Conservation (phyloP, 2,113 vertebrate species). For the Aythya baeri region DNA sequence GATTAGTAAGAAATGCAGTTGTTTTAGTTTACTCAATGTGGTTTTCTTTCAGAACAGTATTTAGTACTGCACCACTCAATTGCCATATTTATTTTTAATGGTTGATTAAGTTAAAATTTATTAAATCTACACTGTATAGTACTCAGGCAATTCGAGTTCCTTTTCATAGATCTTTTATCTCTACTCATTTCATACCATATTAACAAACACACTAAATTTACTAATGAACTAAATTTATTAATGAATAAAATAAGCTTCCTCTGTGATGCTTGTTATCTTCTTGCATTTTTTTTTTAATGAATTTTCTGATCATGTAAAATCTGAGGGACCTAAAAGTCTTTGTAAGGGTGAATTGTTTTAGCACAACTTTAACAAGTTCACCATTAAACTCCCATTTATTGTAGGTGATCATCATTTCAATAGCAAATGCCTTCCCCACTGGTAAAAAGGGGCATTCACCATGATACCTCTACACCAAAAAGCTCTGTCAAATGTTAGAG, state of each 20-base stretch:
- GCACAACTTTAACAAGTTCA: neutral
- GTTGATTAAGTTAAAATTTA: slow-evolving; percentile 43
- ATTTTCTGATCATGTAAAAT: neutral
- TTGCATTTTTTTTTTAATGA: fast-evolving
- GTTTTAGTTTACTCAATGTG: slow-evolving; percentile 13
- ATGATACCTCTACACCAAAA: neutral
- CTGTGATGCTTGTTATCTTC: neutral
- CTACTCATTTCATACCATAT: neutral
- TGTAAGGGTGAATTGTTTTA: neutral
- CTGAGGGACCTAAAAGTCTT: neutral
- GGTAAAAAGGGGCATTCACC: neutral
- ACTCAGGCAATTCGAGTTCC: neutral
- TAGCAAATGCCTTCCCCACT: neutral
- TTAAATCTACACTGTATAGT: neutral
- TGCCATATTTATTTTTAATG: slow-evolving; percentile 34
- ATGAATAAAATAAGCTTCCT: neutral
- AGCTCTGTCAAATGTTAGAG: neutral
- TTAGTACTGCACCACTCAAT: neutral
- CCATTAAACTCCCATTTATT: fast-evolving
- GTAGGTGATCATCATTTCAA: neutral
- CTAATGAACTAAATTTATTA: neutral
- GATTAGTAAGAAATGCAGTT: slow-evolving; percentile 48
- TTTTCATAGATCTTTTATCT: neutral
- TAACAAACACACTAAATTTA: neutral
- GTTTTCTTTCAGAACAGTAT: slow-evolving; percentile 26